Evolutionary conservation across 1,140 invertebrate species (phyloP), one percentile per base, ranked within the genome.

Genomic region (Aphaenogaster ashmeadi): DNA sequence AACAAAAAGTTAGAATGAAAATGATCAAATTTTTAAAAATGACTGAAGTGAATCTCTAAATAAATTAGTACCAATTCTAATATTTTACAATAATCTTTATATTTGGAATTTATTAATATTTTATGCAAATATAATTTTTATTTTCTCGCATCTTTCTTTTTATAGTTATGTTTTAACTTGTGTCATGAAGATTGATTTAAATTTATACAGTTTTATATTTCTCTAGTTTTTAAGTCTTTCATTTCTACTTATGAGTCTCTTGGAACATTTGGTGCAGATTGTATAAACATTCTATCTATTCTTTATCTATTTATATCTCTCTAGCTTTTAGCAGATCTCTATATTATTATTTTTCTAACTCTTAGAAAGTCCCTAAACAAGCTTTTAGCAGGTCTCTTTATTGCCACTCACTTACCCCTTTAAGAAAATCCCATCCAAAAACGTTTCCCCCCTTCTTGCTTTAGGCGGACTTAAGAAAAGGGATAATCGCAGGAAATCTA

Each of bases 301-400:
- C 27, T 50, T 64, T 64, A 50, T 71, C 27, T 27, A 27, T 27
- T 27, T 27, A 69, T 27, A 54, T 81, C 44, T 72, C 3, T 62
- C 27, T 72, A n/a, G 64, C 50, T 81, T 71, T 81, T 71, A 71
- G 44, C 66, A 71, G 36, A 3, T 81, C 8, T 33, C 36, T 38
- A 21, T 47, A 41, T 67, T 67, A 67, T 56, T 60, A 38, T 67
- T 71, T 69, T 67, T 58, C 21, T 58, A 44, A 52, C 79, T 72
- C n/a, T 81, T 71, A 81, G 38, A 50, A 56, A 52, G 27, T 58
- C 21, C 27, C 52, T 71, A 81, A 80, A 80, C 18, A 80, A 56
- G 50, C 79, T 81, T 81, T 81, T 81, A 81, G 79, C 50, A 56
- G 64, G 47, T 81, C 64, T 71, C 52, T 71, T 56, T 81, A 72